Evolutionary conservation across 1,140 invertebrate genomes (phyloP), one percentile per base, ranked within the genome.

Genomic region (Brachionus angularis): DNA sequence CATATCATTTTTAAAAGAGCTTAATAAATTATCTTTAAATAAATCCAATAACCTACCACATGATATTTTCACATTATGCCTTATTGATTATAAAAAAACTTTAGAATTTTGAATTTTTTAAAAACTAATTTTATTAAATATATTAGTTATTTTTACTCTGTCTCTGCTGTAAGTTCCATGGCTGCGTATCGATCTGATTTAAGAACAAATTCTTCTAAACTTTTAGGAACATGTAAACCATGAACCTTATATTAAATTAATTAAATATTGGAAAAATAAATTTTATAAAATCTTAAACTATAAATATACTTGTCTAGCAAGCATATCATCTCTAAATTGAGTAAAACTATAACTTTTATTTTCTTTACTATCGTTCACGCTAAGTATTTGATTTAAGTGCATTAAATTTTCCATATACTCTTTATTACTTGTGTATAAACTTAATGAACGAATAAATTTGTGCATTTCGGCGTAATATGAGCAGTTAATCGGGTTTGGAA

Each of bases 11-110:
- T 67, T 42, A 8, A 31, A 46, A 8, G 62, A 46, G 5, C 8
- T 21, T 21, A 34, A 7, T 16, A 67, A 50, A 67, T 46, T 50
- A 47, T 67, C 47, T 67, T 50, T 46, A 50, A 67, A 33, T 23
- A 67, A 18, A 18, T 42, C 36, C 12, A 67, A 33, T 10, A 67
- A n/a, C 12, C 42, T 29, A 27, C 62, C 62, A 18, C 62, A 67
- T 46, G 62, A 67, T n/a, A 67, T 67, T 31, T 67, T 67, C 18
- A 67, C 36, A 34, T 67, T 50, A 33, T 67, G 62, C 23, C 62
- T 67, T n/a, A n/a, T n/a, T n/a, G n/a, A n/a, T n/a, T n/a, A n/a
- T n/a, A n/a, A n/a, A n/a, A 67, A 47, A 18, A 34, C 8, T 34
- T 7, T 14, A 58, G 14, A 39, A 52, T 29, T 52, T 29, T 18